A percentile compares a stretch with the other conserved stretches of the same genome.
Evolutionary conservation across 1,140 invertebrate genomes (phyloP).

Genomic region (Alviniconcha marisindica): DNA sequence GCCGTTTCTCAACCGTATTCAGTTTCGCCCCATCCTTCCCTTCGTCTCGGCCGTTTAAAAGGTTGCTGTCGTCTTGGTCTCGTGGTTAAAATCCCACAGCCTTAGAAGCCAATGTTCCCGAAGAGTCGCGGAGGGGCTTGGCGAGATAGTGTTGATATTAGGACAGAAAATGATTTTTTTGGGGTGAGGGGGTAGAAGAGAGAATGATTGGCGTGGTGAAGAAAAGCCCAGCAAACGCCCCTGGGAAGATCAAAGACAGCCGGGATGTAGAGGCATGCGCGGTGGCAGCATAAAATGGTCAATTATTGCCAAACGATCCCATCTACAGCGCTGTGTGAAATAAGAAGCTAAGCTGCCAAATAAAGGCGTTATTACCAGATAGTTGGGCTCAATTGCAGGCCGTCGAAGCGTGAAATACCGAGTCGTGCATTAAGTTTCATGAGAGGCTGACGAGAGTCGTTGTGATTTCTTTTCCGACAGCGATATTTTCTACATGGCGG

Average conservation of each 20-base stretch:
- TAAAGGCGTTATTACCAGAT: constrained; percentile 8
- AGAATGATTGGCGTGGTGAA: not conserved
- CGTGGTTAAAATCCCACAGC: not conserved
- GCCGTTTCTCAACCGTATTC: constrained; percentile 15
- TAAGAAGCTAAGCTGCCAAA: constrained; percentile 15
- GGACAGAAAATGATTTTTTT: not conserved
- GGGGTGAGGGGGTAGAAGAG: not conserved
- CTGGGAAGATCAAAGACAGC: not conserved
- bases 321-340: constrained; percentile 9
- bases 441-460: not conserved
- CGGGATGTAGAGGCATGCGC: constrained; percentile 1
- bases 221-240: too few relatives aligned
- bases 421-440: constrained; percentile 7
- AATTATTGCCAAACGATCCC: not conserved
- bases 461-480: too few relatives aligned
- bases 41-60: not conserved
- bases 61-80: not conserved
- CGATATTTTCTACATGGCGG: too few relatives aligned
- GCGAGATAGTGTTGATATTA: constrained; percentile 14
- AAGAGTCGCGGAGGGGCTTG: not conserved
- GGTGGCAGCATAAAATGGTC: not conserved
- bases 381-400: not conserved
- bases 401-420: constrained; percentile 21
- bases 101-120: not conserved
- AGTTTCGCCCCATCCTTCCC: not conserved